Conservation (phyloP, 2,113 vertebrate species). For the Ammodytes dubius region DNA sequence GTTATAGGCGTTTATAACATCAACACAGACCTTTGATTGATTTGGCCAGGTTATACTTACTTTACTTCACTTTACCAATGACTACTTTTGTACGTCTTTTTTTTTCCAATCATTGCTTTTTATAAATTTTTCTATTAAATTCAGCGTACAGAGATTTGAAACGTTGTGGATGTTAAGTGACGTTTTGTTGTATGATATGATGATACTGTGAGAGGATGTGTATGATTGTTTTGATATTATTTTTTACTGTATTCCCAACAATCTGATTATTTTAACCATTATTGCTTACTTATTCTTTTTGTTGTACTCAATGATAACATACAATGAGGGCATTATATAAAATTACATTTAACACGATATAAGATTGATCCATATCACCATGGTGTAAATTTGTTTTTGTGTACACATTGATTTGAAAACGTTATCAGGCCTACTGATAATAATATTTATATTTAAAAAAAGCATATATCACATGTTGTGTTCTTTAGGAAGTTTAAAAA, state of each 20-base stretch:
- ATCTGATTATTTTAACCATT: background rate
- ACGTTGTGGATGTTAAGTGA: background rate
- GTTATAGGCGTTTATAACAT: background rate
- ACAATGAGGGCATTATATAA: background rate
- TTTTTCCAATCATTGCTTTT: background rate
- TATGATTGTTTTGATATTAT: background rate
- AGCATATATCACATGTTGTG: too few species aligned
- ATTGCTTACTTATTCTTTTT: background rate
- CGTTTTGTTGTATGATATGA: background rate
- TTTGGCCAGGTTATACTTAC: background rate
- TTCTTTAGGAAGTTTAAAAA: too few species aligned
- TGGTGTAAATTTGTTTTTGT: background rate
- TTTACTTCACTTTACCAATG: background rate
- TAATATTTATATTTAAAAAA: too few species aligned
- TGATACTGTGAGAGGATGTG: background rate
- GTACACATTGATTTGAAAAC: background rate
- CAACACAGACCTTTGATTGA: background rate
- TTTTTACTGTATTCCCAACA: background rate
- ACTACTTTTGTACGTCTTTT: background rate
- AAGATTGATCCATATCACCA: background rate
- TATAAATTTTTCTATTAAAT: background rate
- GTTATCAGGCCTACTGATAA: too few species aligned
- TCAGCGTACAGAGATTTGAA: background rate
- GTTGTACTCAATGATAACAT: background rate
- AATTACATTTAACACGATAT: background rate